A percentile compares a stretch with the other conserved stretches of the same genome.
These are phyloP conservation scores for Magallana gigas DNA, from an alignment of 1,140 invertebrate species.

Conservation along the genomic window DNA sequence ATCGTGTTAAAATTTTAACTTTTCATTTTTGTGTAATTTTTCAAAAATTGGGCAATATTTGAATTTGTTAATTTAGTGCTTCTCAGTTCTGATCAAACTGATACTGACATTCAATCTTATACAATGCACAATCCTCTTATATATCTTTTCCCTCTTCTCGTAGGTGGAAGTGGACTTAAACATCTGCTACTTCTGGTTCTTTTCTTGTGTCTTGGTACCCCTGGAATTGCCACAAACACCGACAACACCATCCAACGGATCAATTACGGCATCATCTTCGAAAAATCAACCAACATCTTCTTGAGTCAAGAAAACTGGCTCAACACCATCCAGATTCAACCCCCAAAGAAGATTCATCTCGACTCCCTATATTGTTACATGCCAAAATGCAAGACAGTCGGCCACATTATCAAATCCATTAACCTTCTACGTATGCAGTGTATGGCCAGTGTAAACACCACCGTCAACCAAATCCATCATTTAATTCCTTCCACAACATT, in stretches of 20 bases:
- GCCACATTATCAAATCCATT: not conserved
- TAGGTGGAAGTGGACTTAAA: not conserved
- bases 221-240: not conserved
- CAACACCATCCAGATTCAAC: slow-evolving; percentile 33
- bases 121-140: not conserved
- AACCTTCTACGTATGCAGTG: not conserved
- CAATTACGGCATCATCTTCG: slow-evolving; percentile 35
- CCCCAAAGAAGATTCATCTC: slow-evolving; percentile 1
- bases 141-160: not conserved
- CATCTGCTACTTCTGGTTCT: not conserved
- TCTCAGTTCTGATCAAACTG: not conserved
- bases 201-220: not conserved
- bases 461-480: not conserved
- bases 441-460: slow-evolving; percentile 28
- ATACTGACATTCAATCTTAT: not conserved
- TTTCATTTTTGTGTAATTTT: not conserved
- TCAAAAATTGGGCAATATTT: not conserved
- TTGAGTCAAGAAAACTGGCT: slow-evolving; percentile 42
- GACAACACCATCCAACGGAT: not conserved
- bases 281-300: not conserved
- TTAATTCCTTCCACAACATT: not conserved
- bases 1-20: slow-evolving; percentile 28
- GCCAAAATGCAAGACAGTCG: not conserved
- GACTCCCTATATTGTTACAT: not conserved
- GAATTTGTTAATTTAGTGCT: slow-evolving; percentile 39